Base-by-base conservation (phyloP, 1,140 invertebrate species). In the Aphaenogaster floridana region DNA sequence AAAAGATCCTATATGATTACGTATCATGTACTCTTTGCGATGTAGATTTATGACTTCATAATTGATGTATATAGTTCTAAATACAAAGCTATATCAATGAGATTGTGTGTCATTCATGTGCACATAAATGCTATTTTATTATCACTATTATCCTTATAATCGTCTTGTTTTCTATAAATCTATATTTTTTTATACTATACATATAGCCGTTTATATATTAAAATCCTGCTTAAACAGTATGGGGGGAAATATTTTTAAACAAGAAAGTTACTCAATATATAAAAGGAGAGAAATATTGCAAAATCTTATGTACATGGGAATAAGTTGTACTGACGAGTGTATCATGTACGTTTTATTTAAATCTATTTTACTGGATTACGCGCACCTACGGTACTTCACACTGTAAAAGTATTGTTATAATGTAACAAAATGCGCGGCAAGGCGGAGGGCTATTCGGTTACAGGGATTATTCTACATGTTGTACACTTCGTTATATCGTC, bases 61-160 rank as follows among this genome's bases (percentile, higher is more conserved):
- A 77, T 61, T 42, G 36, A 45, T 88, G 79, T 86, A 87, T 89
- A 91, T 87, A 86, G 83, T 57, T 81, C 74, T 89, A 84, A 86
- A 83, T 87, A 87, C 66, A 90, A 86, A 59, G 34, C 86, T 42
- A 79, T 77, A 54, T 39, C n/a, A 54, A 83, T 71, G 66, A 9
- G 84, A 66, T 28, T 78, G 34, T 72, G 50, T 63, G 36, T 76
- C 45, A 42, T 48, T 48, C 17, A 83, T 68, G 50, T 68, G 8
- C 36, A 74, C 63, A 21, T 39, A 45, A 42, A 76, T 42, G 52
- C 13, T 42, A 57, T 17, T 76, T 57, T 76, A 76, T 76, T 42
- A 57, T 8, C 8, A 42, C 17, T 74, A 42, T 39, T 1, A 74
- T 57, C 11, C 6, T 39, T 36, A 76, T 57, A 21, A 57, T 17